Base-by-base conservation (phyloP, 2,888 invertebrate genomes). In the Eugnorisma glareosa region DNA sequence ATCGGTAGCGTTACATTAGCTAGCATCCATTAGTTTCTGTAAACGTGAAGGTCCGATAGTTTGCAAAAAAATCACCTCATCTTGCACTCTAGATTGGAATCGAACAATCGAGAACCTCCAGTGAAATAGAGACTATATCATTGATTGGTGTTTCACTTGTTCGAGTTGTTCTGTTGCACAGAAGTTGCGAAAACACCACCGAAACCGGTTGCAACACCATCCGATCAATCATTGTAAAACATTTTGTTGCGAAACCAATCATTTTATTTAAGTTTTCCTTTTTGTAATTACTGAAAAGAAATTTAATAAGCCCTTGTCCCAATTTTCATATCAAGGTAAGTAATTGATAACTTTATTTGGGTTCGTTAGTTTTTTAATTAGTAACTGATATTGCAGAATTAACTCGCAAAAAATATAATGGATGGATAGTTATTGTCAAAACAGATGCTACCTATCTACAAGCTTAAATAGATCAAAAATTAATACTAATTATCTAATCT, bases 131-230 rank as follows among this genome's bases (percentile, higher is more conserved):
- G 2, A 35, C 48, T 54, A 37, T 40, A 40, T 48, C 40, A 57
- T 57, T 77, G 40, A 77, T 83, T 78, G 40, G 31, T 76, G 54
- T 83, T 66, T 78, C 78, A 77, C 57, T 64, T 61, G 28, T 48
- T 64, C 21, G 37, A 67, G 31, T 24, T 40, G 59, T 70, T 75
- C 72, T 67, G 43, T 88, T 86, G 80, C 88, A 71, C 59, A 73
- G 57, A 21, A 61, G 37, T 88, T 89, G 80, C 82, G 79, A 82
- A 89, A 89, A 79, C 70, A 57, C 64, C 78, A 75, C 79, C 73
- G 79, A 88, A 83, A 82, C 71, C 67, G 11, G 75, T 89, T 89
- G 72, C 89, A 82, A 88, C 75, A 88, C 72, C 67, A 48, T 76
- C 66, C 75, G 73, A 82, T 43, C 73, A 81, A 74, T 78, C 64